A percentile compares a stretch with the other conserved stretches of the same genome.
These are phyloP conservation scores for Acropternis orthonyx DNA, from an alignment of 2,797 vertebrate species.

Conservation along the genomic window DNA sequence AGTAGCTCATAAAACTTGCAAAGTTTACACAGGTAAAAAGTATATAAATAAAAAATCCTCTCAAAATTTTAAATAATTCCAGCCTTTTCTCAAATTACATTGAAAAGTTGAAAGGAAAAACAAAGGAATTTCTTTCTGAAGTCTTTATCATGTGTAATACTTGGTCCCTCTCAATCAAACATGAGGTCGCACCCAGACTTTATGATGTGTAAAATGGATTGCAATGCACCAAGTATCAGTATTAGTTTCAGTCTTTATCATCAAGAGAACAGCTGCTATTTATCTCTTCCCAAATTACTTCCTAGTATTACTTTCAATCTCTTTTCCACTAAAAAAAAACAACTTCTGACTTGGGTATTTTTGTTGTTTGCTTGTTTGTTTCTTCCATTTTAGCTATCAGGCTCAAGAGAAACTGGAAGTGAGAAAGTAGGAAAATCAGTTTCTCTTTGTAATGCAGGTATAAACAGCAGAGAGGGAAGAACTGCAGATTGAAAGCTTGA, in stretches of 20 bases:
- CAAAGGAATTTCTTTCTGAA: background rate
- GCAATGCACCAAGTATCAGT: background rate
- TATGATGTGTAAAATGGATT: background rate
- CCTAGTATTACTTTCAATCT: background rate
- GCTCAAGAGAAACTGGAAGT: background rate
- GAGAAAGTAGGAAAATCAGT: background rate
- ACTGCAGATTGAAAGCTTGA: background rate
- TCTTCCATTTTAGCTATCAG: background rate
- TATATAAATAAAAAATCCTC: background rate
- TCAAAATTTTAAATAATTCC: background rate
- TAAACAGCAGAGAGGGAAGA: background rate
- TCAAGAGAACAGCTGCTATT: constrained; percentile 26
- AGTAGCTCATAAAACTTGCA: background rate
- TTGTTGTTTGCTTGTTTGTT: background rate
- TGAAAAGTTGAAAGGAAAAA: background rate
- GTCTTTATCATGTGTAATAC: background rate
- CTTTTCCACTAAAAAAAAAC: background rate
- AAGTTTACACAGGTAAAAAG: background rate
- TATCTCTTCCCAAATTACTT: constrained; percentile 40
- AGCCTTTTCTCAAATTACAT: background rate
- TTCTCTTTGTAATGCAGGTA: background rate
- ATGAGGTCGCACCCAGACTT: background rate
- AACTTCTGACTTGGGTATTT: background rate
- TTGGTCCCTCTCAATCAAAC: background rate
- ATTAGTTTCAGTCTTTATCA: constrained; percentile 37